Base-by-base conservation (phyloP, 2,888 invertebrate species). In the Lasioglossum morio region DNA sequence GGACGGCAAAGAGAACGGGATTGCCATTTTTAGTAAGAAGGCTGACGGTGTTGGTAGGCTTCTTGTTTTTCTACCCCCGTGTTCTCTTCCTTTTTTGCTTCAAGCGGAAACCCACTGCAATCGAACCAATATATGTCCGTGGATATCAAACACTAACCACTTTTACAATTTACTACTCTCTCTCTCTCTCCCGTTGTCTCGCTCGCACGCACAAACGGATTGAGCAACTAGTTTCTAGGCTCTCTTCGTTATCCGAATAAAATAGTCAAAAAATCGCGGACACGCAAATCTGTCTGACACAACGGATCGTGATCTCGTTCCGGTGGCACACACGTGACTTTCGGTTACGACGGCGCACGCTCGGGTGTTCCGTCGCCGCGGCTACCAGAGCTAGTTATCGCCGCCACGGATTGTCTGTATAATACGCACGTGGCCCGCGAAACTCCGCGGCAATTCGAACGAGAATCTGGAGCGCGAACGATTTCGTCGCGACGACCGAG, bases 1-100 rank as follows among this genome's bases (percentile, higher is more conserved):
- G 87, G 94, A 92, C 72, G 95, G 95, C 82, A 93, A 77, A 57
- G 92, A 92, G 86, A 94, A 95, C 16, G 95, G 95, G 81, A 94
- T 93, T n/a, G 95, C 95, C 95, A 95, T 95, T n/a, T 83, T 88
- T 80, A 14, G n/a, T 23, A 73, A 16, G 30, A 23, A 34, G 27
- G 40, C 69, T 76, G 86, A 80, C 86, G 73, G 19, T 27, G 12
- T 4, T 30, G 16, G 48, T 30, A 10, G 34, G 3, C 0, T 77
- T 63, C 16, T 79, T 73, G 2, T 30, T 34, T 19, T 40, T 43
- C 43, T 43, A 43, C 43, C 19, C 69, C n/a, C 2, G 37, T 48
- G n/a, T 43, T 53, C 14, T 40, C 23, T 57, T 4, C 10, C 43
- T 16, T 27, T 16, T 27, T 30, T 30, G 10, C 16, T 30, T 73